phyloP scores from a whole-genome alignment of 2,888 invertebrate genomes.

The Xanthorhoe designata region DNA sequence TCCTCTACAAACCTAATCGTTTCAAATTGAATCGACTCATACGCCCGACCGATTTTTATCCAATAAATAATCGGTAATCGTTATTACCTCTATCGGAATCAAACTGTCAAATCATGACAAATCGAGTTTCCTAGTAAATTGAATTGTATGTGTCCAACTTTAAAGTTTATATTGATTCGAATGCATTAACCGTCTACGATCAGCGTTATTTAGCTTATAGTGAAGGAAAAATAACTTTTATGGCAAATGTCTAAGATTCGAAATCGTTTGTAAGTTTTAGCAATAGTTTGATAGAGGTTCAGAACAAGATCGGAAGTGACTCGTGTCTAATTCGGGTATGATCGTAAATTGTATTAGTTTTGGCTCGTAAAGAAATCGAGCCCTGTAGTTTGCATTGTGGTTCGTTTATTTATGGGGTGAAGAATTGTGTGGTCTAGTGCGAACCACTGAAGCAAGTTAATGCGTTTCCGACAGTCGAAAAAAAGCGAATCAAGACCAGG shows the following conservation, averaged over 20 bases:
- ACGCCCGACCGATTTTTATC: conserved; percentile 43
- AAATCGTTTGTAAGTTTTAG: neutral
- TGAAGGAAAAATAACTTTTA: neutral
- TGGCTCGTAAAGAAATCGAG: conserved; percentile 74
- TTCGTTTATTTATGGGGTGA: conserved; percentile 28
- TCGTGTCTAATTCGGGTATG: conserved; percentile 35
- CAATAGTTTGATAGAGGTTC: neutral
- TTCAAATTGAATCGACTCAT: conserved; percentile 29
- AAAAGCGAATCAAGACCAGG: neutral
- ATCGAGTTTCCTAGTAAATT: conserved; percentile 1
- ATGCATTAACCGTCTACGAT: neutral
- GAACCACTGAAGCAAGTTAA: conserved; percentile 18
- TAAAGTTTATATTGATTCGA: conserved; percentile 1
- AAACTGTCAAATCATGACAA: conserved; percentile 8
- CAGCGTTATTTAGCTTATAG: neutral
- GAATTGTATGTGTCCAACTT: neutral
- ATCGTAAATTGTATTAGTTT: conserved; percentile 71
- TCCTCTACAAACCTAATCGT: conserved; percentile 17
- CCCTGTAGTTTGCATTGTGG: conserved; percentile 47
- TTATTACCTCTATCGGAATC: conserved; percentile 38
- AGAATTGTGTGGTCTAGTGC: conserved; percentile 14
- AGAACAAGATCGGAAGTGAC: conserved; percentile 29
- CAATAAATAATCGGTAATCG: conserved; percentile 47
- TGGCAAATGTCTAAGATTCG: neutral
- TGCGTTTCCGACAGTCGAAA: conserved; percentile 1